Base-by-base conservation (phyloP, 2,797 vertebrate genomes). In the Anguilla pacifica region DNA sequence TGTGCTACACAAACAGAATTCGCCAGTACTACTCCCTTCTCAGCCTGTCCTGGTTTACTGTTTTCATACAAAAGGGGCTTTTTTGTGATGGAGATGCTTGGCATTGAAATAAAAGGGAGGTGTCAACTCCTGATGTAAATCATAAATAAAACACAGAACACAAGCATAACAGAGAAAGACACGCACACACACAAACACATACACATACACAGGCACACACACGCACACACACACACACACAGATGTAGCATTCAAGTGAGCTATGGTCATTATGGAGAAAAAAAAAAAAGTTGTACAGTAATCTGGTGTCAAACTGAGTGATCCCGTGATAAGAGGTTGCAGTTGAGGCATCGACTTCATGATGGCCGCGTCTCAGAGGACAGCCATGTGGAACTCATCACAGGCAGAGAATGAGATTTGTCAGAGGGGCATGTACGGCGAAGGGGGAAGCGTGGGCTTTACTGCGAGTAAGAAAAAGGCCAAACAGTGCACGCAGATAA, bases 401-500 rank as follows among this genome's bases (percentile, higher is more conserved):
- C 28, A 51, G n/a, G 17, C 46, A 22, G 31, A 57, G 72, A 57
- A 77, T 72, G 22, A 86, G 70, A 57, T 79, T 28, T 59, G 86
- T 43, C 74, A 59, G 28, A 57, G 35, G 15, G 2, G 46, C 86
- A 57, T 51, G 22, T 59, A 31, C n/a, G 2, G 31, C 70, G 11
- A 35, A 35, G 72, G 86, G 86, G 72, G 6, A 55, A 31, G 64
- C 49, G 64, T 51, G 67, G 64, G 85, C 67, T 74, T 53, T 53
- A 31, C 64, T 72, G 64, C 46, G 19, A 43, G 67, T 35, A 55
- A 35, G 72, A 53, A 39, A 39, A 86, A 72, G 79, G 17, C 11
- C 25, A 22, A 72, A 86, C 57, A 55, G 70, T 28, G 70, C 67
- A 49, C 72, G 15, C n/a, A 57, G 85, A 86, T 31, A 86, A 79